phyloP scores from a whole-genome alignment of 2,797 vertebrate genomes.

The Brotula barbata region DNA sequence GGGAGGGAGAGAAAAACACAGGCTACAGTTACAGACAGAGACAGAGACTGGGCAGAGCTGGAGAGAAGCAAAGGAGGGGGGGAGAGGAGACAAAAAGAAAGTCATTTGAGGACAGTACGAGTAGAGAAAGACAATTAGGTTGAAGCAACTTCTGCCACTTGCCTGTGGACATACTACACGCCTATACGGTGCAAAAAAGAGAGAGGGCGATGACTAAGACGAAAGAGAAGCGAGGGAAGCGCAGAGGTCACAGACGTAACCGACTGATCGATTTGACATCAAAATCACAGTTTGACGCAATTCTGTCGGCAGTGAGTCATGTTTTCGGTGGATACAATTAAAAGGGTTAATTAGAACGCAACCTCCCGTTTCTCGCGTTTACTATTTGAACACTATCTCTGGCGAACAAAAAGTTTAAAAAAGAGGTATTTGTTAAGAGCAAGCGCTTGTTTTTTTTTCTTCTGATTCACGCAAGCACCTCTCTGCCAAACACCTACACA shows the following conservation, averaged over 20 bases:
- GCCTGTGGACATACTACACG: slow-evolving; percentile 61
- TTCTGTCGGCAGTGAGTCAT: slow-evolving; percentile 60
- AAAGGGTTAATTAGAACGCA: slow-evolving; percentile 16
- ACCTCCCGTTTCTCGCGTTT: slow-evolving; percentile 36
- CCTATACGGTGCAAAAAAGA: slow-evolving; percentile 51
- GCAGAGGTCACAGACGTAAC: slow-evolving; percentile 39
- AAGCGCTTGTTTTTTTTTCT: slow-evolving; percentile 69
- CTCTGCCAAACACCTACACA: slow-evolving; percentile 74
- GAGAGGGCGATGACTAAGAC: slow-evolving; percentile 44
- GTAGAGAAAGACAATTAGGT: slow-evolving; percentile 78
- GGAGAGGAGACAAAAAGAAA: slow-evolving; percentile 76
- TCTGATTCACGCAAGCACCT: slow-evolving; percentile 63
- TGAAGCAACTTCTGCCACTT: slow-evolving; percentile 75
- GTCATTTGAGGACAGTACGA: slow-evolving; percentile 81
- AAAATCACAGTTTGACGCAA: slow-evolving; percentile 69
- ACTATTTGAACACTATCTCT: slow-evolving; percentile 34
- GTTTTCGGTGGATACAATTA: slow-evolving; percentile 24
- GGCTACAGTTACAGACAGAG: slow-evolving; percentile 82
- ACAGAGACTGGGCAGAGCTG: slow-evolving; percentile 75
- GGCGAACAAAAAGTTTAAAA: slow-evolving; percentile 46
- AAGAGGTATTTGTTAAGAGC: slow-evolving; percentile 37
- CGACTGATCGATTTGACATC: slow-evolving; percentile 54
- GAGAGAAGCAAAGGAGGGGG: slow-evolving; percentile 57
- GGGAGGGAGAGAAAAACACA: slow-evolving; percentile 79
- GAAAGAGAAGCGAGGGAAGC: slow-evolving; percentile 54